A percentile compares a stretch with the other conserved stretches of the same genome.
Evolutionary conservation across 2,797 vertebrate species (phyloP).

Genomic region (Netta rufina): DNA sequence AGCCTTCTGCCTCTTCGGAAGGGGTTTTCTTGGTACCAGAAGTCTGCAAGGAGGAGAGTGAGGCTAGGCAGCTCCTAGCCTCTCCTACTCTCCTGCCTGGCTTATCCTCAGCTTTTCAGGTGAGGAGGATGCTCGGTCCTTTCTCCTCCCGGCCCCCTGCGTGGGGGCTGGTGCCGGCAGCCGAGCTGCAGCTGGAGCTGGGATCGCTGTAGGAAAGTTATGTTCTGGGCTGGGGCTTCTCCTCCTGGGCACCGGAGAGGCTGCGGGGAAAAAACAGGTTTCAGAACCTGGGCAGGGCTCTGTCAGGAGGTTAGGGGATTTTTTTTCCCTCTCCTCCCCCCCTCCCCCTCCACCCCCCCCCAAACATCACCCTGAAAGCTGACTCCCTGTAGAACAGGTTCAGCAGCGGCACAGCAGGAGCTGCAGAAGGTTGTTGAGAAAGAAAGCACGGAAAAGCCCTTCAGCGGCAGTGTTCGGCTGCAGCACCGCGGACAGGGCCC

Average conservation of each 20-base stretch:
- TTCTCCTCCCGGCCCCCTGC: background rate
- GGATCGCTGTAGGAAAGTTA: background rate
- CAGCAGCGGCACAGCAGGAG: background rate
- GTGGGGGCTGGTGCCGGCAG: accelerated
- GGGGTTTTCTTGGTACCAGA: background rate
- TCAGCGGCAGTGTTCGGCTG: background rate
- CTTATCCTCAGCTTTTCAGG: background rate
- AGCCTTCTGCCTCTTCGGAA: background rate
- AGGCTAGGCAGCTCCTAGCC: background rate
- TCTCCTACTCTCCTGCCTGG: background rate
- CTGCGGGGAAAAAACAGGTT: background rate
- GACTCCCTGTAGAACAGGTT: background rate
- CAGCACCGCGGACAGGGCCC: conserved; percentile 37
- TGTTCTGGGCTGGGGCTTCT: background rate
- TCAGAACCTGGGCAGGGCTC: background rate
- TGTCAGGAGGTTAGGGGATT: background rate
- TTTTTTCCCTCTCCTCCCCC: too few species aligned
- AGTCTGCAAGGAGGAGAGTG: background rate
- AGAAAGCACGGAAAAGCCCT: too few species aligned
- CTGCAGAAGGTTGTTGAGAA: background rate
- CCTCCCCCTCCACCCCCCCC: too few species aligned
- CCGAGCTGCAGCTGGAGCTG: background rate
- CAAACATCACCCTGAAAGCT: background rate
- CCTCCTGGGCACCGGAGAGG: background rate
- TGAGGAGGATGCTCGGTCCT: background rate